A percentile compares a stretch with the other conserved stretches of the same genome.
Evolutionary conservation across 2,797 vertebrate species (phyloP).

Genomic region (Phoebastria nigripes): DNA sequence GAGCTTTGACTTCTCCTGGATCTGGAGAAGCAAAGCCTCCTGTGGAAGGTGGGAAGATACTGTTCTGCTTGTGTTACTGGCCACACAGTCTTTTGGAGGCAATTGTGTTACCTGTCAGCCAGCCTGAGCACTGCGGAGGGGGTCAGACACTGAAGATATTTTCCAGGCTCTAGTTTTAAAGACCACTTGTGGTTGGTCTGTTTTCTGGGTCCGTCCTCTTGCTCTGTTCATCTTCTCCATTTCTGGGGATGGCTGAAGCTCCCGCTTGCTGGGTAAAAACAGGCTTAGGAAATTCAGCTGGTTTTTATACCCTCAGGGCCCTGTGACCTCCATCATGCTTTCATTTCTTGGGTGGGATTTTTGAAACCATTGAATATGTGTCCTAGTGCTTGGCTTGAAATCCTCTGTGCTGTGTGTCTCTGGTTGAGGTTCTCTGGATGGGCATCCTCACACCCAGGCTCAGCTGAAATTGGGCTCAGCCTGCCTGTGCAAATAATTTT

Average conservation of each 20-base stretch:
- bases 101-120: neutral
- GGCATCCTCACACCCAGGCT: neutral
- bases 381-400: neutral
- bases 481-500: neutral
- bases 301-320: neutral
- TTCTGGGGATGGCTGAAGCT: neutral
- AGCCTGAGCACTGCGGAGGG: neutral
- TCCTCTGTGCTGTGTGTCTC: neutral
- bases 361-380: neutral
- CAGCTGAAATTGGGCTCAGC: neutral
- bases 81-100: neutral
- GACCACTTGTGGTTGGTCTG: fast-evolving
- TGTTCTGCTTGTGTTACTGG: neutral
- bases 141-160: neutral
- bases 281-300: neutral
- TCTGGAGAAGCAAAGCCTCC: neutral
- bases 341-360: neutral
- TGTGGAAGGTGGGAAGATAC: neutral
- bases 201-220: neutral
- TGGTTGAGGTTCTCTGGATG: neutral
- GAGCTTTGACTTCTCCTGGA: neutral
- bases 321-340: neutral
- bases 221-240: neutral
- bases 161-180: neutral
- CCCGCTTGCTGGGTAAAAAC: neutral